Conservation (phyloP, 2,888 invertebrate genomes). For the Sylvicola fuscatus region DNA sequence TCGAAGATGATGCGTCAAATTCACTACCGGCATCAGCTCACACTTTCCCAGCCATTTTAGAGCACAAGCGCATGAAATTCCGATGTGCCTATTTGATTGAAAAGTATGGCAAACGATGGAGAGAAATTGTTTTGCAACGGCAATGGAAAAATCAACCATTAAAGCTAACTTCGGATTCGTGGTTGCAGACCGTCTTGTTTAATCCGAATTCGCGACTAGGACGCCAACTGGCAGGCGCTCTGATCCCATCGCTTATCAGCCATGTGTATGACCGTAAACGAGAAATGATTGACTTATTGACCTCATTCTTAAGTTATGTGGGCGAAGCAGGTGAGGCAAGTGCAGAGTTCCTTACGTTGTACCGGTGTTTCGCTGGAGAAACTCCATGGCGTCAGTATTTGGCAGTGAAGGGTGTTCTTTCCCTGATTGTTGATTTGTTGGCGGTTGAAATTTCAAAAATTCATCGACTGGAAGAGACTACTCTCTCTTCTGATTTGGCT, state of each 20-base stretch:
- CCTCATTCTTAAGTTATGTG: slow-evolving; percentile 71
- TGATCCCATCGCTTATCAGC: slow-evolving; percentile 60
- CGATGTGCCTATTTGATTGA: slow-evolving; percentile 41
- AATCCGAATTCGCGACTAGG: slow-evolving; percentile 79
- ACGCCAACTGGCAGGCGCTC: slow-evolving; percentile 71
- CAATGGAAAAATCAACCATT: slow-evolving; percentile 22
- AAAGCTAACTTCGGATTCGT: slow-evolving; percentile 35
- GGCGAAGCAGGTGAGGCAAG: slow-evolving; percentile 79
- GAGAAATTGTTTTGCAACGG: slow-evolving; percentile 19
- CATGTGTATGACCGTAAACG: slow-evolving; percentile 43
- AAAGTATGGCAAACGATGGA: slow-evolving; percentile 57
- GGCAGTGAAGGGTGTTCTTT: slow-evolving; percentile 67
- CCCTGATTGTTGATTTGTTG: slow-evolving; percentile 65
- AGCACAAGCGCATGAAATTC: slow-evolving; percentile 19
- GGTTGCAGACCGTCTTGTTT: slow-evolving; percentile 84
- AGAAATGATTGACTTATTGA: slow-evolving; percentile 65
- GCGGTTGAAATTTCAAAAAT: slow-evolving; percentile 76
- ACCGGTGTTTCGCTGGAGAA: slow-evolving; percentile 63
- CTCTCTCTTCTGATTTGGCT: slow-evolving; percentile 80
- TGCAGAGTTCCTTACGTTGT: slow-evolving; percentile 73
- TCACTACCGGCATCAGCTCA: slow-evolving; percentile 6
- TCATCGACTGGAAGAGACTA: slow-evolving; percentile 76
- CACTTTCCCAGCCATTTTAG: slow-evolving; percentile 8
- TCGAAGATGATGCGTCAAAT: slow-evolving; percentile 6
- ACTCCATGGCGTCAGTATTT: slow-evolving; percentile 89